Evolutionary conservation across 2,113 vertebrate species (phyloP).

Genomic region (Benitochromis conjunctus): DNA sequence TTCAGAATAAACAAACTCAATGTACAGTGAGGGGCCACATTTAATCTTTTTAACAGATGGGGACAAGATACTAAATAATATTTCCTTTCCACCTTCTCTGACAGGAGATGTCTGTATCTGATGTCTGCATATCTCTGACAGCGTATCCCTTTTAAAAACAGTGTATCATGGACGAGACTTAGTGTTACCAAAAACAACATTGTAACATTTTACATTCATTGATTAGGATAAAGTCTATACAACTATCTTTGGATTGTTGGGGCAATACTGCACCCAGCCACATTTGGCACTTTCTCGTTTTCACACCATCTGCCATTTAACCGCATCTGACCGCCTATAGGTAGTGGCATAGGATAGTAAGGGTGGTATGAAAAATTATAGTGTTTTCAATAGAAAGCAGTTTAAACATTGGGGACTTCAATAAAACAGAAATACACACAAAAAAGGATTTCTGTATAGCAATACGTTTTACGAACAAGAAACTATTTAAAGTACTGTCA

Average conservation of each 20-base stretch:
- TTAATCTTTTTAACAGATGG: slow-evolving; percentile 37
- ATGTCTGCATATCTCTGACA: slow-evolving; percentile 1
- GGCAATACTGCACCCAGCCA: not conserved
- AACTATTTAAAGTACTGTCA: not conserved
- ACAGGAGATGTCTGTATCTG: not conserved
- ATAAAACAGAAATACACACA: not conserved
- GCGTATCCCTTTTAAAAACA: not conserved
- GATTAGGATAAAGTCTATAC: not conserved
- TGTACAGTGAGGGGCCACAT: not conserved
- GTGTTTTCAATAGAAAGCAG: not conserved
- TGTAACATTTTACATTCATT: not conserved
- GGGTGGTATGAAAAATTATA: not conserved
- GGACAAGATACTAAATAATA: not conserved
- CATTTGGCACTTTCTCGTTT: not conserved
- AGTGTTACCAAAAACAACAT: not conserved
- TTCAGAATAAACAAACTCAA: slow-evolving; percentile 31
- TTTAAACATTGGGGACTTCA: not conserved
- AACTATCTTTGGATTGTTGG: not conserved
- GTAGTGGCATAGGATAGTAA: not conserved
- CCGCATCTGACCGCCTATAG: not conserved
- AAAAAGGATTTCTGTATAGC: not conserved
- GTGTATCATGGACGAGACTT: not conserved
- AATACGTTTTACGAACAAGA: not conserved
- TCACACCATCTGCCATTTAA: no score
- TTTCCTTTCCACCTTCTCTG: not conserved